Base-by-base conservation (phyloP, 2,797 vertebrate genomes). In the Epinephelus coioides region DNA sequence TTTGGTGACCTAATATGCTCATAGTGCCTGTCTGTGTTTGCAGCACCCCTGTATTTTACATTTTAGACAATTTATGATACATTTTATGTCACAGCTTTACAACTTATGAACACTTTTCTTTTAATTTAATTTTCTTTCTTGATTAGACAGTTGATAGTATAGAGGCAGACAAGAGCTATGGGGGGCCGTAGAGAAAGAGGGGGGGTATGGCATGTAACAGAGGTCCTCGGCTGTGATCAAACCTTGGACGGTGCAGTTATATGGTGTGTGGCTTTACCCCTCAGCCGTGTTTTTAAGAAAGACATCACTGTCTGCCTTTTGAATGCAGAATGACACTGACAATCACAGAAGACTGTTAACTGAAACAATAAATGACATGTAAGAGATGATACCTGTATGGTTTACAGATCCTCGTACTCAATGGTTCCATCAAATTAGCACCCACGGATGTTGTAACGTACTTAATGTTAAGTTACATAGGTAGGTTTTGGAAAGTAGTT, bases 1-100 rank as follows among this genome's bases (percentile, higher is more conserved):
- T 71, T 21, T 43, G 6, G 13, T 68, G 57, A 74, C n/a, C 1
- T 40, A 10, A 25, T 34, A 18, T 67, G 17, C 51, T 51, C 21
- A 56, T 6, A 47, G 56, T 61, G 69, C 64, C 67, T 70, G 40
- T 64, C 43, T 68, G 56, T 73, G 55, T 73, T 40, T 76, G 47
- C 47, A 70, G 23, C 51, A 46, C 3, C 21, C 44, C 7, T 54
- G 18, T 34, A 27, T 54, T 76, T 69, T 27, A 49, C 18, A 54
- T 0, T 30, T 10, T 0, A 27, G 46, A 21, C 56, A 38, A 21
- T 67, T 69, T 46, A 43, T 2, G 11, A 50, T 47, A 34, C 6
- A 27, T 44, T 55, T 62, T 13, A 62, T n/a, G 12, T 10, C 23
- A 44, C 4, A 70, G 68, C 8, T 49, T 60, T 21, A 53, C 23